Evolutionary conservation across 2,888 invertebrate species (phyloP), one percentile per base, ranked within the genome.

Genomic region (Trachelus tabidus): DNA sequence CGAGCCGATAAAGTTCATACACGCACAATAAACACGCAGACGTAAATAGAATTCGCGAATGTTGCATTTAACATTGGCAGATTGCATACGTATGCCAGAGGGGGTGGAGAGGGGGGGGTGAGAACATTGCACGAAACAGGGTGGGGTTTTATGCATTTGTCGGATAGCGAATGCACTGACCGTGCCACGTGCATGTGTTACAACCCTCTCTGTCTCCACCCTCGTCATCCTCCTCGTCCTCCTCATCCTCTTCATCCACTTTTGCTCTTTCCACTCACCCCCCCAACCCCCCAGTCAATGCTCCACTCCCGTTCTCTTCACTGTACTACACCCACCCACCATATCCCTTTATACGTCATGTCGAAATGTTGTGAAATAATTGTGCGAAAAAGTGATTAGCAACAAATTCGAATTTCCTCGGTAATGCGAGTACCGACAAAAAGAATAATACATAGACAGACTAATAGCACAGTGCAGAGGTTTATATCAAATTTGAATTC

Each of bases 141-240:
- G 81, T 82, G 83, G 83, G 83, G 81, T 86, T 87, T 88, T 88
- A 82, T 89, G 87, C 87, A 88, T 90, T 89, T 89, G 89, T 89
- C 89, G 89, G 84, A 77, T 87, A 85, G 86, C 86, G 85, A 85
- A 89, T 89, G 88, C 89, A 88, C 86, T 84, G 88, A 87, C 87
- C 89, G 87, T 90, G 90, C 89, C 91, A 89, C 86, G 88, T 89
- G 91, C 91, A 90, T 89, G 89, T 91, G 91, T 91, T 90, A 90
- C 89, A 89, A 86, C 85, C 84, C 85, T 83, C 81, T 79, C 79
- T 76, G 75, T 79, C 83, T 79, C 82, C 80, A 80, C 84, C 79
- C 77, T 79, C 82, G 79, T 79, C 80, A 80, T 75, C 80, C 75
- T 79, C 75, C 76, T 80, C 75, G 69, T 75, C 79, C 82, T 85